Evolutionary conservation across 2,888 invertebrate genomes (phyloP).

Genomic region (Phanerotoma sp.): DNA sequence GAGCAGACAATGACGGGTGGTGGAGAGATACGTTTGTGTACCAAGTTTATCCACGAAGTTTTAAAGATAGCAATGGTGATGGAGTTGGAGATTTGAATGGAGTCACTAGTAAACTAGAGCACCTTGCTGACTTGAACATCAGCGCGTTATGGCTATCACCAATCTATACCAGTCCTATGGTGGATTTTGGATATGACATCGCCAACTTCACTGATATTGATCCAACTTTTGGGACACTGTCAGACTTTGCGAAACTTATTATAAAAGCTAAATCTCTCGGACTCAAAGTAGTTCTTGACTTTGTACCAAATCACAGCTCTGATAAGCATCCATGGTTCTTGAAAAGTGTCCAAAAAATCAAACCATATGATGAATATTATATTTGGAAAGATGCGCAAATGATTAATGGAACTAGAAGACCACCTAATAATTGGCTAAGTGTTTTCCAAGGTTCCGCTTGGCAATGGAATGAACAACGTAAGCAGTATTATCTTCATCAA

Average conservation of each 20-base stretch:
- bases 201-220: slow-evolving; percentile 63
- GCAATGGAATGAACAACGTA: slow-evolving; percentile 62
- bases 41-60: slow-evolving; percentile 85
- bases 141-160: slow-evolving; percentile 72
- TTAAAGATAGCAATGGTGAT: slow-evolving; percentile 73
- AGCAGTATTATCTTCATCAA: slow-evolving; percentile 67
- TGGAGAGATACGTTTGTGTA: slow-evolving; percentile 81
- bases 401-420: slow-evolving; percentile 43
- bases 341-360: slow-evolving; percentile 64
- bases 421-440: slow-evolving; percentile 62
- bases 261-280: slow-evolving; percentile 52
- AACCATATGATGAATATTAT: slow-evolving; percentile 72
- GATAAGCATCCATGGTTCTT: slow-evolving; percentile 80
- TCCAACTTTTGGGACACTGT: slow-evolving; percentile 62
- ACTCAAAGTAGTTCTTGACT: slow-evolving; percentile 57
- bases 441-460: slow-evolving; percentile 65
- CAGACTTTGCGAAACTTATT: slow-evolving; percentile 60
- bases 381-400: slow-evolving; percentile 70
- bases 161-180: slow-evolving; percentile 68
- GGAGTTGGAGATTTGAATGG: slow-evolving; percentile 50
- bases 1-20: slow-evolving; percentile 64
- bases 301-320: slow-evolving; percentile 69
- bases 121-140: slow-evolving; percentile 64
- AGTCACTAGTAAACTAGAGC: slow-evolving; percentile 57
- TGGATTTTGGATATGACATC: slow-evolving; percentile 69